A percentile compares a stretch with the other conserved stretches of the same genome.
phyloP scores from a whole-genome alignment of 2,888 invertebrate species.

The Sinelater perroti region DNA sequence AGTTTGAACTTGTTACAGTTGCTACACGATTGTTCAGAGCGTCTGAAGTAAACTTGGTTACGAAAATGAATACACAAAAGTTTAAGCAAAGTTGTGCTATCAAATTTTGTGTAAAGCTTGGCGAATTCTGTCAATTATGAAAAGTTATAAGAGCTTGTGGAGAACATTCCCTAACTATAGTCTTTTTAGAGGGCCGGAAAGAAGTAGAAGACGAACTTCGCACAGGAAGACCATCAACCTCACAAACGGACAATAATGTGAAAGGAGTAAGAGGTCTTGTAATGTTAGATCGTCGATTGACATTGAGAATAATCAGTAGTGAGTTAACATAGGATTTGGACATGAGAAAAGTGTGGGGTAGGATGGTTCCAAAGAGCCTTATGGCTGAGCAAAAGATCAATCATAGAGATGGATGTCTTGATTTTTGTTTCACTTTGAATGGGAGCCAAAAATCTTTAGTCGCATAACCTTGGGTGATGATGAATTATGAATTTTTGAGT shows the following conservation, averaged over 20 bases:
- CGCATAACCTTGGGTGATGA: too few relatives aligned
- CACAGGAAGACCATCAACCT: conserved; percentile 33
- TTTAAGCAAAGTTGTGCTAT: conserved; percentile 18
- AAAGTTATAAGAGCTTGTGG: conserved; percentile 20
- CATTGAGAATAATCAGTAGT: conserved; percentile 21
- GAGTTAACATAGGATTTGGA: conserved; percentile 29
- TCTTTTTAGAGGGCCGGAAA: conserved; percentile 34
- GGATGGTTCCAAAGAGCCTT: conserved; percentile 40
- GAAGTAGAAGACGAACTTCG: conserved; percentile 31
- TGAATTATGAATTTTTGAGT: too few relatives aligned
- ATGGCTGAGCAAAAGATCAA: conserved; percentile 30
- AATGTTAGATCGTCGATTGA: conserved; percentile 33
- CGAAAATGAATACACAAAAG: conserved; percentile 15
- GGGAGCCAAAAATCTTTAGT: too few relatives aligned
- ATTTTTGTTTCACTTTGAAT: too few relatives aligned
- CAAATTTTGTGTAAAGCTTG: conserved; percentile 24
- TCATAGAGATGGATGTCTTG: too few relatives aligned
- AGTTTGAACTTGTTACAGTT: too few relatives aligned
- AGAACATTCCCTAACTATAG: conserved; percentile 23
- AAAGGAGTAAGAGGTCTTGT: conserved; percentile 36
- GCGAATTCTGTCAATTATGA: conserved; percentile 14
- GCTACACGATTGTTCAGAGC: too few relatives aligned
- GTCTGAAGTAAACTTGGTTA: neutral
- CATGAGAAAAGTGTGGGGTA: conserved; percentile 33
- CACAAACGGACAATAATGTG: conserved; percentile 37